Evolutionary conservation across 2,113 vertebrate genomes (phyloP).

Genomic region (Morone chrysops): DNA sequence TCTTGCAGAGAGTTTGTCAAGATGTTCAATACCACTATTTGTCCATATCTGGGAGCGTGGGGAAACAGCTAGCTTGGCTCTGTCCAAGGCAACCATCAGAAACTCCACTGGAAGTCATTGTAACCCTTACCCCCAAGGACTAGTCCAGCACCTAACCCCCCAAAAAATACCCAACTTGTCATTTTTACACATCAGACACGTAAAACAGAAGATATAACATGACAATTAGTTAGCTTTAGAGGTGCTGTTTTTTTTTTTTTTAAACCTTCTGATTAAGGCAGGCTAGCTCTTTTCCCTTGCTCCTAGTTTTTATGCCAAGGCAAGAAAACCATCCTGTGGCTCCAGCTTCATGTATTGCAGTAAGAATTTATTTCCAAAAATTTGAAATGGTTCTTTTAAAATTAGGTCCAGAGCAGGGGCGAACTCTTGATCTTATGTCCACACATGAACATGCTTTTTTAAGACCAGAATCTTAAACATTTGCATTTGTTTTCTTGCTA

Average conservation of each 20-base stretch:
- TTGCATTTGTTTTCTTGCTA: conserved; percentile 30
- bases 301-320: background rate
- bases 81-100: background rate
- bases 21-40: no score
- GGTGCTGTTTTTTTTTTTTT: no score
- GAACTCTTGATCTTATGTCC: background rate
- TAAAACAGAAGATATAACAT: background rate
- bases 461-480: conserved; percentile 5
- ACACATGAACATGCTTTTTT: conserved; percentile 7
- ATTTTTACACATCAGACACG: background rate
- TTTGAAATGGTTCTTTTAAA: background rate
- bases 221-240: no score
- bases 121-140: background rate
- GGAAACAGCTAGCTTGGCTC: no score
- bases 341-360: background rate
- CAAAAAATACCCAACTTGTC: background rate
- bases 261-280: background rate
- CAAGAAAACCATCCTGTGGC: background rate
- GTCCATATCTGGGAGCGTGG: background rate
- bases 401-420: no score
- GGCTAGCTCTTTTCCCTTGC: background rate
- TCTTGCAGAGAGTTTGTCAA: no score
- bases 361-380: no score
- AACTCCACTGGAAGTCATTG: background rate
- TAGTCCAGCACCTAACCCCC: background rate